Base-by-base conservation (phyloP, 2,888 invertebrate genomes). In the Biston stratarius region DNA sequence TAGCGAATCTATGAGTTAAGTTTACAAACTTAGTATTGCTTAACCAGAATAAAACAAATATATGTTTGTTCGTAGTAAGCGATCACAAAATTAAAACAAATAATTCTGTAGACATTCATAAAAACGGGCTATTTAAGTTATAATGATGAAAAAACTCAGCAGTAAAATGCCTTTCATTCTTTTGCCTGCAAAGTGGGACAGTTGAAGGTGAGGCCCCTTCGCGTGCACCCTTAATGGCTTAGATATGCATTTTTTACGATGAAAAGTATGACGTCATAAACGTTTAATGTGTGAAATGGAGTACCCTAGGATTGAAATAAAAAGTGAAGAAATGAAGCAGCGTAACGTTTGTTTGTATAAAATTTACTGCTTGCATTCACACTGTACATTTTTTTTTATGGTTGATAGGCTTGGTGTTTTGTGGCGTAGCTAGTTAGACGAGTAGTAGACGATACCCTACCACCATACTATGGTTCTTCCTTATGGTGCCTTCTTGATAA, bases 211-310 rank as follows among this genome's bases (percentile, higher is more conserved):
- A 47, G 60, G 58, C 49, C 58, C 58, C 61, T 69, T 48, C 70
- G 84, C 82, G 84, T 84, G 83, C 77, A 77, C 51, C 49, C 71
- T 74, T 76, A 76, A 75, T 72, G 65, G 66, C 70, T 67, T 68
- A 76, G 78, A 82, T 83, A 83, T 84, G 81, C 80, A 83, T 69
- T 75, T 78, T 82, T 83, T 79, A 82, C 74, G 75, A 72, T 76
- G 67, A 76, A 81, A 63, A 78, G 79, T 82, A 75, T 78, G 68
- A 76, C 76, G 71, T 67, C 73, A 76, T 83, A 78, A 82, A 75
- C 67, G 70, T 71, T 74, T 77, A 75, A 75, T 75, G 77, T 76
- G 73, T 62, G 63, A 77, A 79, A 59, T 60, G 64, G 61, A 68
- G 52, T 59, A 52, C 60, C 14, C 38, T 12, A 44, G 67, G 58